These are phyloP conservation scores for Mesorhabditis spiculigera DNA, from an alignment of 2,888 invertebrate genomes.

Conservation along the genomic window DNA sequence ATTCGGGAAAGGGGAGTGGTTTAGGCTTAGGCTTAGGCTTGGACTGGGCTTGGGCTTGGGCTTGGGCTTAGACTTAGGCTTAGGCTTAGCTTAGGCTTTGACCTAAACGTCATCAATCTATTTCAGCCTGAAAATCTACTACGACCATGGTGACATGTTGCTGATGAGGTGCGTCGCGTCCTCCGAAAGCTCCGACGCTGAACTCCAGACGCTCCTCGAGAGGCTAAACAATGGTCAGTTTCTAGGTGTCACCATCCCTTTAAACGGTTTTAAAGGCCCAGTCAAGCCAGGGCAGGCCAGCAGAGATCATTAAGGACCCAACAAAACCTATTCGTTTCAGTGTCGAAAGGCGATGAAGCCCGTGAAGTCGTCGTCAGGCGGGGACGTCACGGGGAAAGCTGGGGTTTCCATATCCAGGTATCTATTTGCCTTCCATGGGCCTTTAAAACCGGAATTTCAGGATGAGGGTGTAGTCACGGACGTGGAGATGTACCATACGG, in stretches of 20 bases:
- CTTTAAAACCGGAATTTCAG: constrained; percentile 9
- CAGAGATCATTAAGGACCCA: too few relatives aligned
- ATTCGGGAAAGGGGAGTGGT: background rate
- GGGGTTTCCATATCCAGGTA: constrained; percentile 50
- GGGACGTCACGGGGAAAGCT: constrained; percentile 39
- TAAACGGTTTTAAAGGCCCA: background rate
- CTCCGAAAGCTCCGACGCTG: constrained; percentile 63
- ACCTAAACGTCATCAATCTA: constrained; percentile 13
- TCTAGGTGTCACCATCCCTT: background rate
- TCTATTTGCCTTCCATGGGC: too few relatives aligned
- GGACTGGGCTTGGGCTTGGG: background rate
- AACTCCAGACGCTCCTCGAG: constrained; percentile 74
- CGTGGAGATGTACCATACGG: constrained; percentile 71
- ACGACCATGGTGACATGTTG: constrained; percentile 89
- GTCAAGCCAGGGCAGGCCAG: too few relatives aligned
- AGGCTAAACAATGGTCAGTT: constrained; percentile 67
- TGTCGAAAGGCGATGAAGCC: constrained; percentile 71
- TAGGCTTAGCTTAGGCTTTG: constrained; percentile 11
- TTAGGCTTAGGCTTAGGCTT: background rate
- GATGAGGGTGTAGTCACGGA: constrained; percentile 79
- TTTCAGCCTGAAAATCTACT: constrained; percentile 66
- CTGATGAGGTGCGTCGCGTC: constrained; percentile 71
- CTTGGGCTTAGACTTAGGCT: background rate
- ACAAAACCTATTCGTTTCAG: constrained; percentile 60
- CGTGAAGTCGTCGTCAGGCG: constrained; percentile 61